Evolutionary conservation across 2,113 vertebrate species (phyloP), one percentile per base, ranked within the genome.

Genomic region (Eudyptes chrysolophus): DNA sequence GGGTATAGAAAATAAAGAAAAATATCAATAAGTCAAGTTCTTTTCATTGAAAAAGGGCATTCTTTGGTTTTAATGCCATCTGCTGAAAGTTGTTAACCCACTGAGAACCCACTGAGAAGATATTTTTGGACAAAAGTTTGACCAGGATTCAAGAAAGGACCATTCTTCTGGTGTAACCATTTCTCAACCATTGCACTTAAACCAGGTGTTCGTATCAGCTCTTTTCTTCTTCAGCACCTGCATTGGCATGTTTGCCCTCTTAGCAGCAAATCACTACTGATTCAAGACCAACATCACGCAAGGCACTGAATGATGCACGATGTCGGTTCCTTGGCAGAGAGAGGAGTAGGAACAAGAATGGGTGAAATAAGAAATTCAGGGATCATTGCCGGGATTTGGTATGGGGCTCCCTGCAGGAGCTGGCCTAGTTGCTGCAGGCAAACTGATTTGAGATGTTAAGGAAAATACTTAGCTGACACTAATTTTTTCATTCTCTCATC

Each of bases 171-270:
- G 2, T 27, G 8, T 83, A 75, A 20, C 49, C 13, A 5, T 26
- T 89, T 93, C 52, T 92, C 18, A 36, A 12, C 20, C 18, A 22
- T 22, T 51, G 10, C 29, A 19, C 27, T 89, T 57, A 25, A 82
- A n/a, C 2, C 6, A 65, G 24, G 2, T 29, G 16, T 57, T 91
- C 0, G 0, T 30, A 20, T 69, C 3, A 3, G 10, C 42, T 54
- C n/a, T 75, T 79, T 42, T 85, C 21, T 5, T 83, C 6, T 83
- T 79, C 57, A 94, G 57, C 40, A 66, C 29, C 60, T 61, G 13
- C 32, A 21, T 60, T 40, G n/a, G 19, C 24, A 17, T 9, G 16
- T 32, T 71, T 83, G 11, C 30, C 16, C 13, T 57, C 40, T 72
- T 86, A 22, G 54, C 44, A 71, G 29, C 51, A 88, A 64, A 49